A percentile compares a stretch with the other conserved stretches of the same genome.
phyloP scores from a whole-genome alignment of 1,140 invertebrate species.

The Hestina assimilis region DNA sequence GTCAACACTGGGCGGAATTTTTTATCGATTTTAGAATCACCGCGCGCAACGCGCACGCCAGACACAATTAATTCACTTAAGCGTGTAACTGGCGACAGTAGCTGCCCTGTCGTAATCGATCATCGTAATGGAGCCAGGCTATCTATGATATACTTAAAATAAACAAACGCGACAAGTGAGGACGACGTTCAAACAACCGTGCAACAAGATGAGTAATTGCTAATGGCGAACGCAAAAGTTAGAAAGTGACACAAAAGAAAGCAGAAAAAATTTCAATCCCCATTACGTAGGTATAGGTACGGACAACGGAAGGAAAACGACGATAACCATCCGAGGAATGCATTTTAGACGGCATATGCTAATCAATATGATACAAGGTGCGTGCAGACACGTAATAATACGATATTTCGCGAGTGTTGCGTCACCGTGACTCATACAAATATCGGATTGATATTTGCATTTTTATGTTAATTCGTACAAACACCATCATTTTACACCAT shows the following conservation, averaged over 20 bases:
- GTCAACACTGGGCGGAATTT: constrained; percentile 43
- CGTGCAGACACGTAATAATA: constrained; percentile 44
- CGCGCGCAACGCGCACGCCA: constrained; percentile 35
- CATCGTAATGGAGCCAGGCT: constrained; percentile 54
- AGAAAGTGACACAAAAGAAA: constrained; percentile 34
- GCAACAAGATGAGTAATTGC: constrained; percentile 30
- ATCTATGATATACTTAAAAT: constrained; percentile 48
- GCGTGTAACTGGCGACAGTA: constrained; percentile 44
- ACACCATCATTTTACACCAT: background rate
- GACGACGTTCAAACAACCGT: constrained; percentile 34
- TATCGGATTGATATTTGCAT: constrained; percentile 13
- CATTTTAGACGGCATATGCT: constrained; percentile 57
- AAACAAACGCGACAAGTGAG: constrained; percentile 60
- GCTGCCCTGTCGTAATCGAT: constrained; percentile 57
- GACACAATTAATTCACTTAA: constrained; percentile 47
- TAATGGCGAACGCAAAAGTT: constrained; percentile 26
- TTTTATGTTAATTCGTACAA: background rate
- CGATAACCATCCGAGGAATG: constrained; percentile 21
- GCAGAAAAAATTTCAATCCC: constrained; percentile 14
- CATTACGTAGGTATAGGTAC: constrained; percentile 11
- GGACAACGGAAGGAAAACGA: constrained; percentile 43
- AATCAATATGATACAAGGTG: constrained; percentile 62
- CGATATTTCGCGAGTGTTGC: constrained; percentile 51
- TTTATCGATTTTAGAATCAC: constrained; percentile 57
- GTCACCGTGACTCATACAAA: constrained; percentile 48